Evolutionary conservation across 2,797 vertebrate species (phyloP), one percentile per base, ranked within the genome.

Genomic region (Tiaroga cobitis): DNA sequence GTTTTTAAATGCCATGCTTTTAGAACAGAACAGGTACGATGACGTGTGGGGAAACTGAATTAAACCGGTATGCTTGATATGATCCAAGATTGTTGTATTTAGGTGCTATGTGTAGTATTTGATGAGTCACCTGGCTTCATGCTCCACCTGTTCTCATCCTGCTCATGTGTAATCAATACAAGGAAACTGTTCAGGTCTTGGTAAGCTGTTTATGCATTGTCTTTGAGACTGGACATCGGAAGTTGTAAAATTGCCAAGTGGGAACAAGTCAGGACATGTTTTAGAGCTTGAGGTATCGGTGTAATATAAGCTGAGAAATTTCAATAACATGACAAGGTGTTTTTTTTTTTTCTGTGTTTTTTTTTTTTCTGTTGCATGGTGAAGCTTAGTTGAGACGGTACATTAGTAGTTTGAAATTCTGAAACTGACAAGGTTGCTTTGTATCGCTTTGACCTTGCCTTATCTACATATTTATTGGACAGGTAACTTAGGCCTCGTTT

Each of bases 121-220:
- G 65, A 61, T 70, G 75, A 84, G 83, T 79, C 83, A 84, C 37
- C 26, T 84, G 65, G 8, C 37, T 51, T 65, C 43, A 39, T 39
- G 56, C 29, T 59, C 26, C 26, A 70, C 51, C 29, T 79, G 61
- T 59, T 59, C 26, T 46, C 65, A 18, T 21, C 65, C 51, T 79
- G 51, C 26, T 61, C 15, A 19, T 49, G 63, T 84, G 37, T 34
- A 34, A 70, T 43, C 26, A 16, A 4, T 70, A 59, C 19, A 46
- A 34, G n/a, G 74, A 84, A 56, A 78, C n/a, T n/a, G 41, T 56
- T 43, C 34, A 26, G 63, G n/a, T 59, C 8, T 43, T 43, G 37
- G 19, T 68, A 46, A 32, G 19, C 19, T n/a, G 18, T 3, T 68
- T 49, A 37, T 34, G 65, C 51, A 19, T 43, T 70, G n/a, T 4